phyloP scores from a whole-genome alignment of 2,888 invertebrate genomes.

The Drosophila hawaiiensis region DNA sequence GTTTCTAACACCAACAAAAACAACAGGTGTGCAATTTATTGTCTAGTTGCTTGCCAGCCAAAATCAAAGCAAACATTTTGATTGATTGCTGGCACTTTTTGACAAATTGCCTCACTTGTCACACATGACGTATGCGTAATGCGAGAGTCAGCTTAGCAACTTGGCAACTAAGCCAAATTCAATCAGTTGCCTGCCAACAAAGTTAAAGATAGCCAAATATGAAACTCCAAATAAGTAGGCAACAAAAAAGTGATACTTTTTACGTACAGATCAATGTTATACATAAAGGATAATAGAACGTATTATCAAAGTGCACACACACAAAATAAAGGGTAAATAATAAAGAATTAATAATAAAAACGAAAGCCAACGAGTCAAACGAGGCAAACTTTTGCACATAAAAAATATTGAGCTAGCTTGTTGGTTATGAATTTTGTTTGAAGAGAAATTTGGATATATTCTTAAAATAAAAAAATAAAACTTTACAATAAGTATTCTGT shows the following conservation, averaged over 20 bases:
- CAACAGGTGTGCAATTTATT: conserved; percentile 43
- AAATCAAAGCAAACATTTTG: conserved; percentile 27
- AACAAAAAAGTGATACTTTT: not conserved
- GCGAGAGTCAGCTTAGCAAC: conserved; percentile 3
- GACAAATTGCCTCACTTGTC: conserved; percentile 24
- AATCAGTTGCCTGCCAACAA: not conserved
- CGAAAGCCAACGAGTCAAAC: not conserved
- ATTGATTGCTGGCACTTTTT: conserved; percentile 47
- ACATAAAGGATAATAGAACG: not conserved
- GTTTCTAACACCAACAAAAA: not conserved
- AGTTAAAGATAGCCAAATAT: not conserved
- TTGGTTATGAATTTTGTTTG: not conserved
- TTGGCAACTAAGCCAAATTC: conserved; percentile 5
- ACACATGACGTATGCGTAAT: conserved; percentile 61
- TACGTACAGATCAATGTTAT: not conserved
- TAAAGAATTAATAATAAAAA: not conserved
- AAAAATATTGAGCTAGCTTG: not conserved
- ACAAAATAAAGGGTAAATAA: not conserved
- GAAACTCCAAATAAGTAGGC: conserved; percentile 1
- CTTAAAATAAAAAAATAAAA: not conserved
- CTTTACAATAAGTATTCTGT: not conserved
- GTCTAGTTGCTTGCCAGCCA: not conserved
- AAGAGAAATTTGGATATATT: not conserved
- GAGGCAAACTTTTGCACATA: not conserved
- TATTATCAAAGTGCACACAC: not conserved